These are phyloP conservation scores for Tenebrosternarchus preto DNA, from an alignment of 2,113 vertebrate species.

Conservation along the genomic window DNA sequence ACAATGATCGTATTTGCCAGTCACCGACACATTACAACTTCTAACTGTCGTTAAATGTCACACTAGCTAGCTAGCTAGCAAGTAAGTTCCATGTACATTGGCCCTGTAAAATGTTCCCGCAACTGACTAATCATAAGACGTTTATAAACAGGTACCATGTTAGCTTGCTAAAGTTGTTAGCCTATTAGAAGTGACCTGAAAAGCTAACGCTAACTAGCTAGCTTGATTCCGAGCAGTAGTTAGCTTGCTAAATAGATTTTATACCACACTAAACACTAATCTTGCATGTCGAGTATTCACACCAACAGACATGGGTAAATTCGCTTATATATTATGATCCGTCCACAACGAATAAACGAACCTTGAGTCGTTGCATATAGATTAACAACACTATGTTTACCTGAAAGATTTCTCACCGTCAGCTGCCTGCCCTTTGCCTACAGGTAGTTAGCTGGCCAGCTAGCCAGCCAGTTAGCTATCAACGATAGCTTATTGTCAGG, in stretches of 20 bases:
- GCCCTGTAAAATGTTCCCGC: background rate
- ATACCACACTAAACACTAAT: background rate
- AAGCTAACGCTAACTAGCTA: too few relatives aligned
- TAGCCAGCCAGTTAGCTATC: constrained; percentile 7
- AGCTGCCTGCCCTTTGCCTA: constrained; percentile 20
- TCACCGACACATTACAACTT: background rate
- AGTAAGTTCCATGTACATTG: background rate
- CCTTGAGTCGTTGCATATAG: background rate
- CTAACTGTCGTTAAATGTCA: background rate
- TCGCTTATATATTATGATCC: too few relatives aligned
- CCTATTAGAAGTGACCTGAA: too few relatives aligned
- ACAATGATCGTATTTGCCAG: background rate
- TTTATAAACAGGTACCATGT: constrained; percentile 2
- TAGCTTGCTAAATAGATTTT: too few relatives aligned
- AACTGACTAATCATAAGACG: constrained; percentile 15
- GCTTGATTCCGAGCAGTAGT: too few relatives aligned
- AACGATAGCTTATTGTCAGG: background rate
- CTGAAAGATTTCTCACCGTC: constrained; percentile 23
- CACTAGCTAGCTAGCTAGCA: constrained; percentile 7
- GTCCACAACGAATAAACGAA: background rate
- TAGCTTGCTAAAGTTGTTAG: constrained; percentile 28
- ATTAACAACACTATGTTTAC: background rate
- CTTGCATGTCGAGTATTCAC: background rate
- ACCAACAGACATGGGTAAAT: background rate
- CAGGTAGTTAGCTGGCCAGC: constrained; percentile 15